These are phyloP conservation scores for Rhimphoctona megacephalus DNA, from an alignment of 2,888 invertebrate species.

Conservation along the genomic window DNA sequence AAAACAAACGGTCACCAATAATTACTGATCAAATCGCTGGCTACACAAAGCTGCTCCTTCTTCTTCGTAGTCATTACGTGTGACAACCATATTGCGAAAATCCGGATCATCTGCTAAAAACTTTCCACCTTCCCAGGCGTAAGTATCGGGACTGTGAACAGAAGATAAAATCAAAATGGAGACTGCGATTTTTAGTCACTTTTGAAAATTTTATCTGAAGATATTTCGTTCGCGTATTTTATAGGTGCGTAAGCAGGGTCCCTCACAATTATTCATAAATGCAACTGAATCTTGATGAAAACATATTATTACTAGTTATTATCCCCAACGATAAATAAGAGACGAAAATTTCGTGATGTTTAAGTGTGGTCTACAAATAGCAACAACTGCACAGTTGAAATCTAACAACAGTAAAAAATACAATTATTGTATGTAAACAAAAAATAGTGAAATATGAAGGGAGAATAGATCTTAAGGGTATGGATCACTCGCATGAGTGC, in stretches of 20 bases:
- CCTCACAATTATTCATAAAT: neutral
- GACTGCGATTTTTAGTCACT: neutral
- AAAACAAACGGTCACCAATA: conserved; percentile 39
- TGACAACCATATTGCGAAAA: conserved; percentile 90
- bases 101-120: conserved; percentile 90
- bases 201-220: neutral
- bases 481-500: too few relatives aligned
- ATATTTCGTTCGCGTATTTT: neutral
- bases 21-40: conserved; percentile 86
- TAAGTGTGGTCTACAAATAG: too few relatives aligned
- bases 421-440: too few relatives aligned
- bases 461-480: too few relatives aligned
- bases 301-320: too few relatives aligned
- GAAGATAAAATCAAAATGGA: conserved; percentile 73
- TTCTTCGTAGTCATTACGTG: conserved; percentile 95
- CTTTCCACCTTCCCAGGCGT: conserved; percentile 96
- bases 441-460: too few relatives aligned
- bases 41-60: conserved; percentile 89
- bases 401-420: too few relatives aligned
- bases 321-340: too few relatives aligned
- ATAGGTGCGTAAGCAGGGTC: neutral
- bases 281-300: too few relatives aligned
- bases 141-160: conserved; percentile 90
- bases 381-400: too few relatives aligned
- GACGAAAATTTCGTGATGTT: too few relatives aligned